Conservation (phyloP, 2,113 vertebrate genomes). For the Gymnarchus niloticus region DNA sequence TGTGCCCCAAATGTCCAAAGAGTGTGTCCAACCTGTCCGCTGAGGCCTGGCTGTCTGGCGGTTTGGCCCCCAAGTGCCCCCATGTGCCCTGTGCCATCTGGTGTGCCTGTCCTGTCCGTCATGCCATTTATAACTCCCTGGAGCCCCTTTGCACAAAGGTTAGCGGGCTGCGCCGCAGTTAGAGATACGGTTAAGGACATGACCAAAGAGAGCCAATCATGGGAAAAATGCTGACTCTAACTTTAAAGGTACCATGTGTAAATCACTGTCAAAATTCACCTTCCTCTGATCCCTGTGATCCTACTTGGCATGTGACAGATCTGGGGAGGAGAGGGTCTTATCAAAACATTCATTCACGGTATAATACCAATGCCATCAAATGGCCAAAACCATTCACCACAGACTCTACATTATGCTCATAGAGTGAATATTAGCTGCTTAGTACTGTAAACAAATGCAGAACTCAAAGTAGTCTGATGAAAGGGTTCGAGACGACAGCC, state of each 20-base stretch:
- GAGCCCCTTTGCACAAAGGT: background rate
- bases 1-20: background rate
- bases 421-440: no score
- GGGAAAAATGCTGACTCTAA: background rate
- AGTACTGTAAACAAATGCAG: no score
- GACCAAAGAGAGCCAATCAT: background rate
- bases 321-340: background rate
- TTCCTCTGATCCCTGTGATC: background rate
- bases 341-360: background rate
- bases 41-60: background rate
- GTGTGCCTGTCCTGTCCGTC: background rate
- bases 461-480: background rate
- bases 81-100: background rate
- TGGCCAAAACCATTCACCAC: background rate
- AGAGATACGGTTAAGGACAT: background rate
- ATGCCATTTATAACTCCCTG: background rate
- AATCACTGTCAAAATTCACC: background rate
- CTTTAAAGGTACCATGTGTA: background rate
- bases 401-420: no score
- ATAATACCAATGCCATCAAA: background rate
- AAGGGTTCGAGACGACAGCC: background rate
- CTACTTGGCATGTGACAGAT: background rate
- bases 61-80: background rate
- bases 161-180: background rate
- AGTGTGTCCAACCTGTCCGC: background rate